Percentiles rank a stretch among this genome's conserved stretches.
Conservation (phyloP, 2,113 vertebrate genomes). For the Nipponia nippon region DNA sequence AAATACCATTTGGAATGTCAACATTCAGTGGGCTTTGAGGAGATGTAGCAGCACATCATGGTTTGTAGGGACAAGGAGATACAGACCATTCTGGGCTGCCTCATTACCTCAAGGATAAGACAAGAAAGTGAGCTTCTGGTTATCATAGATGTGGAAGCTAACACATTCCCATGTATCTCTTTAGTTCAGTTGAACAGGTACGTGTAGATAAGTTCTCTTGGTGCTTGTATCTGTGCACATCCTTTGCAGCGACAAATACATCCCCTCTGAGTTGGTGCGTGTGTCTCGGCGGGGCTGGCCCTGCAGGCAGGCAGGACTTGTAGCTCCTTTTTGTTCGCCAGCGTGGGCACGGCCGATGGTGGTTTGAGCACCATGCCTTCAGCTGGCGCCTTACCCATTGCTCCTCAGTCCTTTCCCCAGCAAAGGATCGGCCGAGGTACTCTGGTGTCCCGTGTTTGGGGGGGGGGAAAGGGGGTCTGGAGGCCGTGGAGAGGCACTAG, state of each 20-base stretch:
- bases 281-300: not conserved
- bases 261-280: not conserved
- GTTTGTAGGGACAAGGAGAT: constrained; percentile 82
- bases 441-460: not conserved
- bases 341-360: rapidly evolving
- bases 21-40: constrained; percentile 66
- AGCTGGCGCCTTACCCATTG: not conserved
- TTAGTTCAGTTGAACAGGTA: constrained; percentile 42
- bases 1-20: constrained; percentile 59
- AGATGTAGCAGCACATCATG: constrained; percentile 82
- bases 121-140: constrained; percentile 51
- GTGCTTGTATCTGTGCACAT: not conserved
- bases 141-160: constrained; percentile 51
- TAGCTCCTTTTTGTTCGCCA: not conserved
- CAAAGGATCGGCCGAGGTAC: not conserved
- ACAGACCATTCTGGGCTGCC: constrained; percentile 83
- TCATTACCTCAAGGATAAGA: constrained; percentile 71
- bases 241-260: not conserved
- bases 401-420: not conserved
- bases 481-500: not conserved
- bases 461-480: not conserved
- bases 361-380: not conserved
- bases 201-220: not conserved
- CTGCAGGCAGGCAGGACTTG: not conserved
- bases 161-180: constrained; percentile 8